Evolutionary conservation across 2,888 invertebrate species (phyloP), one percentile per base, ranked within the genome.

Genomic region (Protophormia terraenovae): DNA sequence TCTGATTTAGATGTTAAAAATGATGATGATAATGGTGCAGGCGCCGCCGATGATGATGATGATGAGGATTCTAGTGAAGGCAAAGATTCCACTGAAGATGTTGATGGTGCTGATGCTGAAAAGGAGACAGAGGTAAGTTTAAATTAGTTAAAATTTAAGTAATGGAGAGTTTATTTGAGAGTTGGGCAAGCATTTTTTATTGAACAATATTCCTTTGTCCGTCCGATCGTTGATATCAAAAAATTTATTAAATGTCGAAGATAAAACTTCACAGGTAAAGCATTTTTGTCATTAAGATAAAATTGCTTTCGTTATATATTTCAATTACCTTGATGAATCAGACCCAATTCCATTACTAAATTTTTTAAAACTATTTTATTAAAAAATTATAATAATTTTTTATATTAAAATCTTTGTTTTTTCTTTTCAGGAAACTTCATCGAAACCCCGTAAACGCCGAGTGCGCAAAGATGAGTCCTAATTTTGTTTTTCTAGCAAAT

Each of bases 1-100:
- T 92, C 93, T 90, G 93, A 93, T 90, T 91, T 93, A 90, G 92
- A 92, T 89, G 89, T 90, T 87, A 90, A 90, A 84, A 89, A 90
- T 53, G 87, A 87, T 73, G 86, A 79, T 62, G 78, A 78, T 24
- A 79, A 87, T 62, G 86, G 76, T 58, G 79, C 78, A 75, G 77
- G 62, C 71, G 86, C 81, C 16, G 76, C 72, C 38, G 75, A 88
- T 29, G 84, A 64, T 22, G 47, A 76, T 32, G 84, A 78, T 29
- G 83, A 72, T 1, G 87, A 78, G 32, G 86, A 87, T 3, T 86
- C 81, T 14, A 86, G 81, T 76, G 86, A 86, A 50, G 76, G 73
- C 29, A 87, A 88, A 64, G 87, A 88, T 19, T 87, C 87, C 35
- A 71, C 78, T 22, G 85, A 82, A 62, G 87, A 88, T 19, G 86